A percentile compares a stretch with the other conserved stretches of the same genome.
Evolutionary conservation across 1,140 invertebrate genomes (phyloP).

Genomic region (Oedothorax gibbosus): DNA sequence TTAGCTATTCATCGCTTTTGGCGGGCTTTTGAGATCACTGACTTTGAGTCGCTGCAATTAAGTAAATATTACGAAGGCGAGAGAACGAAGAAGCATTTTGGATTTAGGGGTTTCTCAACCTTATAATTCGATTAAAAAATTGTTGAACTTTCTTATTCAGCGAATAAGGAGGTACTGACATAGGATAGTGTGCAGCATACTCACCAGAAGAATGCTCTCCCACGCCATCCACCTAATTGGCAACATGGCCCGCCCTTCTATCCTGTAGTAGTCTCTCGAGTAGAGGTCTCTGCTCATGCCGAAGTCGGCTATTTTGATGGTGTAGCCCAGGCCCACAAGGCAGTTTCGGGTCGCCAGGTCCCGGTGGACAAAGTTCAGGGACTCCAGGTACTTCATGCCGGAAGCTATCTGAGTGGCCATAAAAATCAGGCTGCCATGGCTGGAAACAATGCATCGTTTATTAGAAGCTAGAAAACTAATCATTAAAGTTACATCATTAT

Average conservation of each 20-base stretch:
- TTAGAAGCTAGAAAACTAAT: no score
- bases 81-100: no score
- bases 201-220: conserved; percentile 85
- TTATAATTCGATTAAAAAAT: no score
- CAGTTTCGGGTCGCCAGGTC: conserved; percentile 78
- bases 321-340: conserved; percentile 66
- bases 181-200: conserved; percentile 61
- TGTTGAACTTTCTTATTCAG: no score
- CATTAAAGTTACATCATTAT: no score
- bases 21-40: no score
- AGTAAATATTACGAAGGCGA: no score
- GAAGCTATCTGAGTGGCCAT: conserved; percentile 82
- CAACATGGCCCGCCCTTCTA: conserved; percentile 73
- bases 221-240: conserved; percentile 87
- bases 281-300: conserved; percentile 69
- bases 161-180: no score
- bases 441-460: conserved; percentile 68
- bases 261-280: conserved; percentile 69
- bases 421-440: conserved; percentile 76
- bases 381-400: conserved; percentile 88
- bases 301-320: conserved; percentile 69
- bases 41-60: no score
- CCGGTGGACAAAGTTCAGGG: conserved; percentile 81
- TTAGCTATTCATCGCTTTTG: no score
- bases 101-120: no score